These are phyloP conservation scores for Oncorhynchus nerka DNA, from an alignment of 2,113 vertebrate genomes.

Conservation along the genomic window DNA sequence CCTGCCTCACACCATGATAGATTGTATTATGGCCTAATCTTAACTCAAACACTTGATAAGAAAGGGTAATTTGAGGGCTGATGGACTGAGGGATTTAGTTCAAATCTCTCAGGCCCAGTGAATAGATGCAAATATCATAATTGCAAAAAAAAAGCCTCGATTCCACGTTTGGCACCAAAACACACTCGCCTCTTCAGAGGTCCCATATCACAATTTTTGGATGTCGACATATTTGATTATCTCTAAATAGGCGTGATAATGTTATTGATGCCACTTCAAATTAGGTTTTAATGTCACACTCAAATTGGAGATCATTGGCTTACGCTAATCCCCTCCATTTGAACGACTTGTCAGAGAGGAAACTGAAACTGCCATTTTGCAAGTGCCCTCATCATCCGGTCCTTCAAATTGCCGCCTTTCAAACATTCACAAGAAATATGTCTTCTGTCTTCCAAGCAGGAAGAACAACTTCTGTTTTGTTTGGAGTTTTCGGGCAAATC, in stretches of 20 bases:
- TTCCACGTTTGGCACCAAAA: constrained; percentile 53
- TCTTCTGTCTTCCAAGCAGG: constrained; percentile 67
- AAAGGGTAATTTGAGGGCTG: constrained; percentile 69
- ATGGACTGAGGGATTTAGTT: constrained; percentile 62
- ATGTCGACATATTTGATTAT: constrained; percentile 72
- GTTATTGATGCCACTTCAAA: constrained; percentile 72
- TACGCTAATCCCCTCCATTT: constrained; percentile 72
- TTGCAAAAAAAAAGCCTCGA: constrained; percentile 45
- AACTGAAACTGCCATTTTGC: constrained; percentile 61
- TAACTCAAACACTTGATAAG: constrained; percentile 66
- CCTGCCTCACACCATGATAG: constrained; percentile 60
- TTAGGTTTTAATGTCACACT: constrained; percentile 71
- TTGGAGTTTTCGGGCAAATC: constrained; percentile 61
- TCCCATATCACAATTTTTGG: constrained; percentile 60
- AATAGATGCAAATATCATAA: constrained; percentile 69
- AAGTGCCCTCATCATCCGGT: constrained; percentile 42
- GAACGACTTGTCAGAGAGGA: constrained; percentile 60
- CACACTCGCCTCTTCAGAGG: constrained; percentile 68
- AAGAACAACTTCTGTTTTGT: constrained; percentile 54
- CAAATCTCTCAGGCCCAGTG: constrained; percentile 39
- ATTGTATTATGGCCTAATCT: constrained; percentile 71
- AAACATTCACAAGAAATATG: constrained; percentile 54
- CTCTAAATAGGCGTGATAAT: constrained; percentile 70
- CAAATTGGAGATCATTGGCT: constrained; percentile 70
- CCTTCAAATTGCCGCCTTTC: constrained; percentile 41